Base-by-base conservation (phyloP, 2,888 invertebrate species). In the Ommatoiulus sabulosus region DNA sequence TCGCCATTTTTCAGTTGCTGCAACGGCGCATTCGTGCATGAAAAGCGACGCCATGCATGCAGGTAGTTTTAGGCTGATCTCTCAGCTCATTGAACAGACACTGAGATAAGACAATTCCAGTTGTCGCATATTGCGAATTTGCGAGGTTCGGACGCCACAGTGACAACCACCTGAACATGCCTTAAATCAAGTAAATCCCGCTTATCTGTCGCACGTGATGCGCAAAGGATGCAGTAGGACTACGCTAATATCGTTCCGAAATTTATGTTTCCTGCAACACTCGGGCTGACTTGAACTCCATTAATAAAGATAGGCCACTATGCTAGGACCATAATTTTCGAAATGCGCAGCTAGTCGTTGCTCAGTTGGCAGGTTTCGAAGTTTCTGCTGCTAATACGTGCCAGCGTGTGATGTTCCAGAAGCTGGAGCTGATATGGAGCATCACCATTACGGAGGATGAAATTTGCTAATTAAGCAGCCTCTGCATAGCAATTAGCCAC, bases 401-500 rank as follows among this genome's bases (percentile, higher is more conserved):
- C n/a, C 72, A 24, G 72, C 72, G 72, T 72, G 72, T n/a, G n/a
- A 52, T 20, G 20, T 24, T 24, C 2, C 5, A 24, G 72, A 24
- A 72, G 24, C 72, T 17, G 24, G 24, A 17, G 24, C 24, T 72
- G 72, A 72, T 20, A 72, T 72, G 72, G 24, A 72, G 72, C 72
- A 72, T 8, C 7, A 3, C 72, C 24, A 24, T 72, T 72, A 8
- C 24, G 72, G 24, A 24, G 63, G 17, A n/a, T 63, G 63, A n/a
- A 63, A 63, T 63, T 63, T 63, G 17, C n/a, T 63, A 63, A 63
- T 63, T 63, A 63, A 63, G 17, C 63, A n/a, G 63, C 63, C n/a
- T 63, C 63, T 63, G 63, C 63, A 63, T 63, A 63, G 63, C n/a
- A 63, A 63, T 63, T 63, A 63, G 63, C 63, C n/a, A 63, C 63